Evolutionary conservation across 2,888 invertebrate genomes (phyloP).

Genomic region (Cabera pusaria): DNA sequence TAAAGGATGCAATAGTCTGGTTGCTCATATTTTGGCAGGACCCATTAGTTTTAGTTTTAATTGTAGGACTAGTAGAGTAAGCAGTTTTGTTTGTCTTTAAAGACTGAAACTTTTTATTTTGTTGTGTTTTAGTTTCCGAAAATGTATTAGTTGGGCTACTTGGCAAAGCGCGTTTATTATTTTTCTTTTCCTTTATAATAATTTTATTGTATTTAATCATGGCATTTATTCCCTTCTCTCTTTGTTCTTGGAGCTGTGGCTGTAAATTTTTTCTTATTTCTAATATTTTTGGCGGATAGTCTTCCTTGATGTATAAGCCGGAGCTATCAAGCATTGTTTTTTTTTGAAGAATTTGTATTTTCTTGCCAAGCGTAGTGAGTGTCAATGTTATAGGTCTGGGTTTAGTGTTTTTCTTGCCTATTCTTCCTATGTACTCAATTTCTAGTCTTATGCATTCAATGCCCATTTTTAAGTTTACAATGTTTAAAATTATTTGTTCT

Average conservation of each 20-base stretch:
- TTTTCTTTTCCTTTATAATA: background rate
- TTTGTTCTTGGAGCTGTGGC: background rate
- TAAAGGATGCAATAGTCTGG: background rate
- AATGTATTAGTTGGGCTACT: background rate
- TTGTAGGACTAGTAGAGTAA: too few relatives aligned
- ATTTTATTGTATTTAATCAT: slow-evolving; percentile 1
- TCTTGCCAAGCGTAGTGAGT: background rate
- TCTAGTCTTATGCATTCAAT: slow-evolving; percentile 1
- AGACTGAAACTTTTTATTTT: too few relatives aligned
- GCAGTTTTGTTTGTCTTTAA: too few relatives aligned
- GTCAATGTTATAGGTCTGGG: slow-evolving; percentile 1
- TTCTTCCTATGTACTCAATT: too few relatives aligned
- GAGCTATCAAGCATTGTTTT: background rate
- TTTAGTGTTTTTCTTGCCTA: slow-evolving; percentile 1
- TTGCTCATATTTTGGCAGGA: background rate
- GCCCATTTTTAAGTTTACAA: background rate
- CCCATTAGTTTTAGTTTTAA: too few relatives aligned
- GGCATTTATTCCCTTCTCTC: background rate
- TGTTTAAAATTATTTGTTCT: background rate
- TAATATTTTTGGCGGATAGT: slow-evolving; percentile 2
- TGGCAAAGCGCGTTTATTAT: background rate
- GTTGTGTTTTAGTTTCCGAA: too few relatives aligned
- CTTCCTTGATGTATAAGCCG: slow-evolving; percentile 1
- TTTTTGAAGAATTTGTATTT: background rate
- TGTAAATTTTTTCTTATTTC: background rate